Evolutionary conservation across 2,888 invertebrate species (phyloP).

Genomic region (Machimus atricapillus): DNA sequence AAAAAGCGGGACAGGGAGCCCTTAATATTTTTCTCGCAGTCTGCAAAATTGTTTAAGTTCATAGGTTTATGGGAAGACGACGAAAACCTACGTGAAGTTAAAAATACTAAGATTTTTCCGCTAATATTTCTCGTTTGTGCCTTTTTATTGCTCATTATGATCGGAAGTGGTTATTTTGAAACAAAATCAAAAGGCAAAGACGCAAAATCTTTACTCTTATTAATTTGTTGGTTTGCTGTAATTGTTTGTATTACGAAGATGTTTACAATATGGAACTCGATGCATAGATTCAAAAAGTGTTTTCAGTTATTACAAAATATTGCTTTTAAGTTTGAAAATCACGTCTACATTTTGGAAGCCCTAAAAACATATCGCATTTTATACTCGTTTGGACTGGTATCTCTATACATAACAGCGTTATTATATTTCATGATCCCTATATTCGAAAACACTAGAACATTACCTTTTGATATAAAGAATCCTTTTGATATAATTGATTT

Average conservation of each 20-base stretch:
- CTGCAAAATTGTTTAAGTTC: neutral
- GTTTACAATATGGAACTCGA: neutral
- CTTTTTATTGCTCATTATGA: neutral
- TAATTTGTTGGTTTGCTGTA: neutral
- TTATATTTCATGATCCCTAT: neutral
- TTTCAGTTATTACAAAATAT: neutral
- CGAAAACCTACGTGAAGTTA: neutral
- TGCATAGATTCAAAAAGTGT: neutral
- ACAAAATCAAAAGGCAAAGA: neutral
- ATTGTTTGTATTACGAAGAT: neutral
- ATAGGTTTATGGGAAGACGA: neutral
- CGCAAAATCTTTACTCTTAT: neutral
- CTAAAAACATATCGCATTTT: neutral
- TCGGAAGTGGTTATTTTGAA: neutral
- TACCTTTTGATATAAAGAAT: neutral
- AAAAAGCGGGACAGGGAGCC: neutral
- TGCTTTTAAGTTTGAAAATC: neutral
- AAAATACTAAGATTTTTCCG: neutral
- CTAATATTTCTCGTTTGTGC: neutral
- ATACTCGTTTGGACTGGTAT: neutral
- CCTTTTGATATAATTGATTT: neutral
- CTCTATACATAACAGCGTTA: neutral
- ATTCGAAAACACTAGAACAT: neutral
- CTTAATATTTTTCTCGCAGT: neutral
- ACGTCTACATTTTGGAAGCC: neutral